Evolutionary conservation across 2,797 vertebrate genomes (phyloP).

Genomic region (Myoxocephalus aenaeus): DNA sequence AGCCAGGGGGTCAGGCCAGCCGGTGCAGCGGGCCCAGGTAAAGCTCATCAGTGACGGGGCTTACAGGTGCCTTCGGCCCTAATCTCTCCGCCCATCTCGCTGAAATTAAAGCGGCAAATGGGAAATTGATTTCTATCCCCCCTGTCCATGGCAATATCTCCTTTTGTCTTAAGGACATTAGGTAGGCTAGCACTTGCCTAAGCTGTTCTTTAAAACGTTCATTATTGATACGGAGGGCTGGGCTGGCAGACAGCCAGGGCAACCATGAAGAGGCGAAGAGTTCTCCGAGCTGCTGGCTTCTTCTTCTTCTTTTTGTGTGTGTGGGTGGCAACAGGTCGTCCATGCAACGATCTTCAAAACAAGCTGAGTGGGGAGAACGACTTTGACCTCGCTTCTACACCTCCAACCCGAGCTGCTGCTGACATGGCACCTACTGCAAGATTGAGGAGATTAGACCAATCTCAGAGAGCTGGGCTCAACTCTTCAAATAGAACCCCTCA

Average conservation of each 20-base stretch:
- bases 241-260: conserved; percentile 76
- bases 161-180: conserved; percentile 91
- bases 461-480: conserved; percentile 57
- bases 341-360: conserved; percentile 69
- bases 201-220: conserved; percentile 88
- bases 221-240: conserved; percentile 83
- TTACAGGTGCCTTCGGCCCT: conserved; percentile 86
- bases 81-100: conserved; percentile 86
- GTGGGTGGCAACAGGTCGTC: conserved; percentile 67
- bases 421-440: conserved; percentile 69
- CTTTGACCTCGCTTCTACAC: conserved; percentile 70
- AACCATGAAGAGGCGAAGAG: conserved; percentile 57
- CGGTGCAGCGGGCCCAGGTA: conserved; percentile 78
- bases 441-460: conserved; percentile 73
- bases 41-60: conserved; percentile 81
- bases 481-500: conserved; percentile 71
- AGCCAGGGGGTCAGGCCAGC: conserved; percentile 81
- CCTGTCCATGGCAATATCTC: conserved; percentile 87
- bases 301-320: conserved; percentile 3
- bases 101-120: conserved; percentile 91
- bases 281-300: conserved; percentile 54
- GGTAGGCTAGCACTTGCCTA: conserved; percentile 85
- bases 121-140: conserved; percentile 90
- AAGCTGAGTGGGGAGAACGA: conserved; percentile 66
- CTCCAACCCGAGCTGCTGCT: conserved; percentile 71